Base-by-base conservation (phyloP, 2,113 vertebrate species). In the Catagonus wagneri region DNA sequence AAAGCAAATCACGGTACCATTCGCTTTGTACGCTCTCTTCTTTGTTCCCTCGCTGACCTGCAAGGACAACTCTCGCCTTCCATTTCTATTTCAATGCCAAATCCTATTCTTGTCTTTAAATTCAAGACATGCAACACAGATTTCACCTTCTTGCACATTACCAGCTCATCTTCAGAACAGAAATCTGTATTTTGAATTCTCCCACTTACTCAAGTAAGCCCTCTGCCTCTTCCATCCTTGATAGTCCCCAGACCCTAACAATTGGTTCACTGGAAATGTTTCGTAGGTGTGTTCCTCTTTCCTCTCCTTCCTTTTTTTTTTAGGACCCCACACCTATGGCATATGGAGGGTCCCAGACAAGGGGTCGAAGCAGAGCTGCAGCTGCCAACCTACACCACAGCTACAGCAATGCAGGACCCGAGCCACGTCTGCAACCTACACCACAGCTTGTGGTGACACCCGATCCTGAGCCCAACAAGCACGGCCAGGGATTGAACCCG, bases 181-280 rank as follows among this genome's bases (percentile, higher is more conserved):
- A 93, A 94, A 1, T 65, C 5, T 54, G 34, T 60, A 71, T 75
- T 32, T 90, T 90, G 58, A 88, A 68, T 85, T 94, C 39, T 83
- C 27, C 10, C 54, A 78, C 32, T 69, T 54, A 85, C 8, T 17
- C 6, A 27, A 65, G 17, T 25, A 44, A 3, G 78, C 14, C 20
- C 23, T 92, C 56, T 23, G 36, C 63, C 20, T 71, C 44, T 58
- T 65, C 14, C 13, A 8, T 58, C 17, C 54, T 83, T 10, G 39
- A 39, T 63, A 50, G 36, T 61, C 27, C 50, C 20, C 6, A 60
- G 66, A 22, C 22, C 50, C 65, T 90, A 76, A 61, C 10, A 76
- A 71, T 15, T 39, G 29, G 25, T 89, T 65, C 61, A 34, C 1
- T 72, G 12, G 34, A 75, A 80, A 32, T 56, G 32, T 58, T 81